Percentiles rank a stretch among this genome's conserved stretches.
These are phyloP conservation scores for Rhodinocichla rosea DNA, from an alignment of 2,113 vertebrate species.

Conservation along the genomic window DNA sequence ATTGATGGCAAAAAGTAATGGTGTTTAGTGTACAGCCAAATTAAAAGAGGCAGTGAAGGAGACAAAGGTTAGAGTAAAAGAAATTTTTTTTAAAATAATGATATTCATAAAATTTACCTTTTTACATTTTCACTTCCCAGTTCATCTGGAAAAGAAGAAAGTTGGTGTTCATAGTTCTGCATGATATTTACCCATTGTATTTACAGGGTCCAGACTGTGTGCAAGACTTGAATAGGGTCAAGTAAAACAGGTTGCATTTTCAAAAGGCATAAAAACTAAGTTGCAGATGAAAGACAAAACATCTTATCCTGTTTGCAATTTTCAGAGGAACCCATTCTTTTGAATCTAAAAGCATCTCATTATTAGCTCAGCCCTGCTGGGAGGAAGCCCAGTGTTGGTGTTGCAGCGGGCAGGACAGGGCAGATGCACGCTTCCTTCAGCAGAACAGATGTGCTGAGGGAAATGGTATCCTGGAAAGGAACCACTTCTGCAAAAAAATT, in stretches of 20 bases:
- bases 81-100: fast-evolving
- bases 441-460: background rate
- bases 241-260: background rate
- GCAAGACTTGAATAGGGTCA: background rate
- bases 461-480: background rate
- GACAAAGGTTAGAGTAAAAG: background rate
- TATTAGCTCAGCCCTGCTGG: background rate
- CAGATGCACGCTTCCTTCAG: background rate
- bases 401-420: background rate
- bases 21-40: background rate
- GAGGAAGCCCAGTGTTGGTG: background rate
- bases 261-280: background rate
- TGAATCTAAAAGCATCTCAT: background rate
- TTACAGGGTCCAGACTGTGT: background rate
- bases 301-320: background rate
- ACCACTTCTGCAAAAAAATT: background rate
- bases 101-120: constrained; percentile 67
- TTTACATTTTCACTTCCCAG: constrained; percentile 73
- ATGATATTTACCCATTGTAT: background rate
- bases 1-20: background rate
- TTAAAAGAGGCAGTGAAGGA: background rate
- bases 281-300: background rate
- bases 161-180: background rate
- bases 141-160: constrained; percentile 70
- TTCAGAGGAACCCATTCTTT: background rate